phyloP scores from a whole-genome alignment of 2,113 vertebrate species.

The Oryzias woworae region DNA sequence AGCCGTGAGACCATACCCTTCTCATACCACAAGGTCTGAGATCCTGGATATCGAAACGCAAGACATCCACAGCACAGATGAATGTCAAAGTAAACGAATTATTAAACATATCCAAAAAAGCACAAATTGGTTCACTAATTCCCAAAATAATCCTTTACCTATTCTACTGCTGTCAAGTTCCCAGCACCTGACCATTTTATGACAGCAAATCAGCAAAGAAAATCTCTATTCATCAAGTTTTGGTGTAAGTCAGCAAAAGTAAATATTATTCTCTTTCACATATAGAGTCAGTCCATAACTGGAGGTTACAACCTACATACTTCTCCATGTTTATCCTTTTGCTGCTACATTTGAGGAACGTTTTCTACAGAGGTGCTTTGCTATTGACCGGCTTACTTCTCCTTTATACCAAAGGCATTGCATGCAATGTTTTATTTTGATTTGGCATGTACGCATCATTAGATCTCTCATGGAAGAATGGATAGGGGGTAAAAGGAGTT shows the following conservation, averaged over 20 bases:
- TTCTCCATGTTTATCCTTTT: conserved; percentile 56
- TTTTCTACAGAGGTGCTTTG: conserved; percentile 58
- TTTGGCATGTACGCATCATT: conserved; percentile 79
- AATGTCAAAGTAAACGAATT: conserved; percentile 22
- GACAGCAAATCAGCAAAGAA: no score
- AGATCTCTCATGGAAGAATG: conserved; percentile 72
- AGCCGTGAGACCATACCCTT: conserved; percentile 58
- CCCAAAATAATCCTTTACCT: conserved; percentile 35
- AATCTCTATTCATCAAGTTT: not conserved
- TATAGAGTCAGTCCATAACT: conserved; percentile 30
- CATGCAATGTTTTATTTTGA: conserved; percentile 75
- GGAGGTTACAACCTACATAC: conserved; percentile 56
- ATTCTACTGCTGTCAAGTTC: conserved; percentile 30
- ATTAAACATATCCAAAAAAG: conserved; percentile 10
- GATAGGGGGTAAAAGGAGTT: conserved; percentile 37
- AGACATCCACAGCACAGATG: conserved; percentile 28
- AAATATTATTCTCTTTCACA: conserved; percentile 15
- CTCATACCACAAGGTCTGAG: conserved; percentile 43
- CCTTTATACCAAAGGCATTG: conserved; percentile 72
- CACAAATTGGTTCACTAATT: conserved; percentile 37
- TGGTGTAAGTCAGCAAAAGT: conserved; percentile 9
- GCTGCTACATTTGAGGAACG: conserved; percentile 71
- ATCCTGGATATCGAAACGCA: conserved; percentile 28
- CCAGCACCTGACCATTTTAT: no score
- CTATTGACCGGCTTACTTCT: conserved; percentile 76